A percentile compares a stretch with the other conserved stretches of the same genome.
Conservation (phyloP, 2,888 invertebrate species). For the Cosmorhoe ocellata region DNA sequence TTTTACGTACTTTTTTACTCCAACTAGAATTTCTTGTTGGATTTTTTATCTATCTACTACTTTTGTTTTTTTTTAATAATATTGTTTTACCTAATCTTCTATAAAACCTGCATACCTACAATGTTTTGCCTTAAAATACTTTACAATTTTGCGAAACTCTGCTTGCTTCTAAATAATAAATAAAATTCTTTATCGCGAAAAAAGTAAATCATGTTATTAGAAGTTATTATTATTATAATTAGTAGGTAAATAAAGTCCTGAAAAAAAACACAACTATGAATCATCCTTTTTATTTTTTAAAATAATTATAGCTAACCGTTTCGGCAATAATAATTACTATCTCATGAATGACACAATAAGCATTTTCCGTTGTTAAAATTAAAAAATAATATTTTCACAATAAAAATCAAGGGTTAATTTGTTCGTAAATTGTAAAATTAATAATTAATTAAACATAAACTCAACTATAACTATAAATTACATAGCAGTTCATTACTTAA, state of each 20-base stretch:
- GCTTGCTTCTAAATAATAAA: too few relatives aligned
- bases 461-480: conserved; percentile 76
- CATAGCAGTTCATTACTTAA: conserved; percentile 66
- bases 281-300: conserved; percentile 82
- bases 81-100: too few relatives aligned
- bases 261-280: conserved; percentile 69
- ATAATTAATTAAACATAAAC: conserved; percentile 62
- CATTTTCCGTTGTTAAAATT: conserved; percentile 79
- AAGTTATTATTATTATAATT: too few relatives aligned
- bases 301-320: conserved; percentile 84
- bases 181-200: too few relatives aligned
- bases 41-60: too few relatives aligned
- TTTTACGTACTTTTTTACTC: too few relatives aligned
- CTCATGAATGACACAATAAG: conserved; percentile 81
- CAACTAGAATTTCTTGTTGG: too few relatives aligned
- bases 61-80: too few relatives aligned
- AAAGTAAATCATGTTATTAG: too few relatives aligned
- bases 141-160: too few relatives aligned
- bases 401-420: conserved; percentile 69
- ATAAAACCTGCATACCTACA: too few relatives aligned
- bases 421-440: conserved; percentile 54
- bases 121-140: too few relatives aligned
- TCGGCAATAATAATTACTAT: conserved; percentile 81
- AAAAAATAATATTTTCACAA: conserved; percentile 42
- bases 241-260: not conserved